These are phyloP conservation scores for Agraylea sexmaculata DNA, from an alignment of 1,140 invertebrate genomes.

Conservation along the genomic window DNA sequence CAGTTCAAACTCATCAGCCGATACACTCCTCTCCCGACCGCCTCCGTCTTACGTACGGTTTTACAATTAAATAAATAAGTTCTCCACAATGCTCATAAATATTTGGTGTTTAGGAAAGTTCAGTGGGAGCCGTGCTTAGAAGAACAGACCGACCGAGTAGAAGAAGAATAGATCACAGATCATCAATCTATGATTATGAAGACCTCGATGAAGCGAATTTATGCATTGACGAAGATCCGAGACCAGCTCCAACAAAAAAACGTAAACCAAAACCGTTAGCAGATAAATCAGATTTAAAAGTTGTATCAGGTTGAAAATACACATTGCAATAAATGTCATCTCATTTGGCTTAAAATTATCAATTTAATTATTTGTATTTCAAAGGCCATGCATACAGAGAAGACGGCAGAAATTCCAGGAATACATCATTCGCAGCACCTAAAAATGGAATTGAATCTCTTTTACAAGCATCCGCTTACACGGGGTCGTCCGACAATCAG, in stretches of 20 bases:
- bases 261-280: conserved; percentile 1
- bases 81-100: too few relatives aligned
- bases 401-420: conserved; percentile 13
- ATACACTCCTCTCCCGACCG: too few relatives aligned
- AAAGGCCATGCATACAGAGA: conserved; percentile 14
- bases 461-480: conserved; percentile 65
- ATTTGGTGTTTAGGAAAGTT: too few relatives aligned
- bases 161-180: conserved; percentile 30
- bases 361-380: too few relatives aligned
- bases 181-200: conserved; percentile 32
- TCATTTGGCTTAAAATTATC: too few relatives aligned
- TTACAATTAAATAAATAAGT: too few relatives aligned
- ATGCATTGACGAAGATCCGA: conserved; percentile 32
- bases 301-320: too few relatives aligned
- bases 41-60: too few relatives aligned
- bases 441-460: conserved; percentile 77
- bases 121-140: too few relatives aligned
- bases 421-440: conserved; percentile 30
- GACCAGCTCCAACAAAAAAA: neutral
- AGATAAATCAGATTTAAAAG: conserved; percentile 1
- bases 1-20: too few relatives aligned
- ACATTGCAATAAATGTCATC: too few relatives aligned
- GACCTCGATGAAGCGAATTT: conserved; percentile 26
- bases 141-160: conserved; percentile 32
- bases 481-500: conserved; percentile 24